These are phyloP conservation scores for Pterobdella sp. DNA, from an alignment of 2,888 invertebrate species.

Conservation along the genomic window DNA sequence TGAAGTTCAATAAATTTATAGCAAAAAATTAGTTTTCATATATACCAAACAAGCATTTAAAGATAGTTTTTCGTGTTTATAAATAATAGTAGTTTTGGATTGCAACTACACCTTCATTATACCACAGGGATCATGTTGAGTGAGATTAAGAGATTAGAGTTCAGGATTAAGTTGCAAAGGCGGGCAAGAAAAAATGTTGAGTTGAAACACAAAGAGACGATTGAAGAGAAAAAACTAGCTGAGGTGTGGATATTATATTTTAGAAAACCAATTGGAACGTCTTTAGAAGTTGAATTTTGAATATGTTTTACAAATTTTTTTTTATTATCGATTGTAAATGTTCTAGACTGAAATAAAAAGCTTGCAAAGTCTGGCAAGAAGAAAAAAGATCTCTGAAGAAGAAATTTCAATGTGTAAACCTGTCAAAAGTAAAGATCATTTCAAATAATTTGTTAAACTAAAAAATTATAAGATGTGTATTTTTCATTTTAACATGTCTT, in stretches of 20 bases:
- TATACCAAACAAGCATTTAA: no score
- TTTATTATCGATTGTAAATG: no score
- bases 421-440: neutral
- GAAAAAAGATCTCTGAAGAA: conserved; percentile 32
- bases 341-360: conserved; percentile 36
- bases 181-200: conserved; percentile 19
- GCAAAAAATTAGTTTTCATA: no score
- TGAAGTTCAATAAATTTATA: no score
- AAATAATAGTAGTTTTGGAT: no score
- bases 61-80: no score
- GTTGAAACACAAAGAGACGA: neutral
- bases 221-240: neutral
- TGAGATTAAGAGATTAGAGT: conserved; percentile 23
- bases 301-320: neutral
- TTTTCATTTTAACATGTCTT: neutral
- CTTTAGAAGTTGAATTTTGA: neutral
- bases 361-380: conserved; percentile 33
- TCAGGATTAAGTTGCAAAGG: conserved; percentile 21
- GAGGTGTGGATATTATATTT: neutral
- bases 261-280: neutral
- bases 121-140: conserved; percentile 19
- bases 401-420: conserved; percentile 36
- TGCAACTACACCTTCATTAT: neutral
- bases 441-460: neutral
- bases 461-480: neutral